Evolutionary conservation across 2,113 vertebrate genomes (phyloP), one percentile per base, ranked within the genome.

Genomic region (Leptodactylus fuscus): DNA sequence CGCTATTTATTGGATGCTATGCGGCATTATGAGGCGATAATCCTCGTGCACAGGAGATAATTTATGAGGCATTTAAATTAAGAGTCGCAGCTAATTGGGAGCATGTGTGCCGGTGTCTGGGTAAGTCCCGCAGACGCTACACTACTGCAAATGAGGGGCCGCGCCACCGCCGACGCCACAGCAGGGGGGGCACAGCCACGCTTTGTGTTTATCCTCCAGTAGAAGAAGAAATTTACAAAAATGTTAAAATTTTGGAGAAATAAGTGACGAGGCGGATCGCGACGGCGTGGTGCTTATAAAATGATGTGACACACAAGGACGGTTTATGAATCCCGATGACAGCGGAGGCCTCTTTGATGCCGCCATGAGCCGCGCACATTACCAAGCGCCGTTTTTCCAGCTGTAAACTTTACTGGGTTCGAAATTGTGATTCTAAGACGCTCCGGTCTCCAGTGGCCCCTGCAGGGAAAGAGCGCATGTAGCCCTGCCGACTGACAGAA

Each of bases 1-100:
- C n/a, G n/a, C 96, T 96, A 96, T 97, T 97, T 97, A 97, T 97
- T 96, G 96, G 96, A 97, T 96, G 97, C 97, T 96, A 95, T 95
- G 96, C 96, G 93, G 93, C 96, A 97, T 98, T 96, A 98, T 97
- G 96, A 98, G 96, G 94, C 94, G 94, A 97, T 98, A 98, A 99
- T 99, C 97, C 97, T 88, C 89, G 90, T 93, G 95, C 95, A 93
- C 95, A 95, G 94, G 95, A 96, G 96, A 96, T 98, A 97, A 98
- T 98, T 99, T 98, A 98, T 97, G 96, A 95, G 96, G 96, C 96
- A 97, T 99, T 98, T 99, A 98, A 97, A 98, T 97, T 97, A 97
- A 96, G 97, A 97, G 96, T 94, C 96, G 94, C 94, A 92, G 96
- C 96, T 99, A 99, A 99, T 98, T 98, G 97, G 96, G 96, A 97